Evolutionary conservation across 2,113 vertebrate genomes (phyloP), one percentile per base, ranked within the genome.

Genomic region (Megaleporinus macrocephalus): DNA sequence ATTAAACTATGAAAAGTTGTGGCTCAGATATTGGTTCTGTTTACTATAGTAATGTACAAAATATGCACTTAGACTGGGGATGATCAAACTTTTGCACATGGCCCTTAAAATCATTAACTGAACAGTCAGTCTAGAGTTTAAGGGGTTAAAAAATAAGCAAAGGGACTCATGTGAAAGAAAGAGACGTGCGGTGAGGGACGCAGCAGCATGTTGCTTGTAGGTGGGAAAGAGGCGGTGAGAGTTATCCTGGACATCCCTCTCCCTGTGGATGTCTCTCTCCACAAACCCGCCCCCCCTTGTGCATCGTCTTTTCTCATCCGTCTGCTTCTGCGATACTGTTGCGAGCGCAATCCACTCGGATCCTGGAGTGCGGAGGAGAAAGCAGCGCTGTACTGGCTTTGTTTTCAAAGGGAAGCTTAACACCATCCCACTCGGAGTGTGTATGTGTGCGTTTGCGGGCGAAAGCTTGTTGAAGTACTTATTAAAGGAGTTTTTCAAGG

Each of bases 351-450:
- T 65, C 24, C 30, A 2, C 65, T 68, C 9, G 30, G 41, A 22
- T 59, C 44, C 24, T 49, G 44, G 33, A 74, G 61, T 47, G 71
- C 47, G 59, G 79, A 81, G 79, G 79, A 81, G 79, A 81, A 81
- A 74, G 79, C 74, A 74, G 79, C 74, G 65, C 63, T 71, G 71
- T 76, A 18, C 27, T 57, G 73, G 47, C 51, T 82, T 59, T 82
- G 73, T 70, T 69, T 57, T 55, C 11, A 41, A 53, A 69, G 36
- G 26, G 36, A 59, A 59, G 53, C 65, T 76, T 76, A 59, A 61
- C 73, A 82, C 63, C 73, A 76, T 69, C 80, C 80, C 80, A 82
- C 73, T 76, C 80, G n/a, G n/a, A n/a, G 33, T 55, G 78, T 47
- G 33, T 24, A 44, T 61, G 41, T 49, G 41, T 61, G 57, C 9